Evolutionary conservation across 2,888 invertebrate species (phyloP), one percentile per base, ranked within the genome.

Genomic region (Cremastobaeus sp.): DNA sequence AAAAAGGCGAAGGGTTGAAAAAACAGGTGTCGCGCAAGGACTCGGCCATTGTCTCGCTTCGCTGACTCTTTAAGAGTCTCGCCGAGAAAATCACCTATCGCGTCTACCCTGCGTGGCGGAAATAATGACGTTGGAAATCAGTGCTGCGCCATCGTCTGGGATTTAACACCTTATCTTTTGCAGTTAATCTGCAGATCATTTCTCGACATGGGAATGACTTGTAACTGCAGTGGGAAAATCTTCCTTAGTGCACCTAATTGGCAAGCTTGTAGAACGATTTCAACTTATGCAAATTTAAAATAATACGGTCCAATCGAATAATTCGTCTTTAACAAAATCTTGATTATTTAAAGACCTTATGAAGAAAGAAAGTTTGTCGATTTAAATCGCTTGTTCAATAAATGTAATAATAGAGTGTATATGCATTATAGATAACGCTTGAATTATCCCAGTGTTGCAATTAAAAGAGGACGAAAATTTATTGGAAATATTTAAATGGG

Each of bases 11-110:
- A 70, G 76, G 71, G 62, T 65, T 59, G 71, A 39, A 52, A 62
- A 68, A 82, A 81, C 84, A 85, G 83, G 85, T 84, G 85, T 82
- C 78, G 77, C 74, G 76, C 69, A 76, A 78, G 75, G 71, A 78
- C 70, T 76, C 70, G 69, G 54, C 57, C 68, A 74, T 79, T 74
- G 79, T 80, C 68, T 78, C 82, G 84, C 74, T 81, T 57, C 73
- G 84, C 71, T 81, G 81, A 73, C 59, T 81, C 75, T 76, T 74
- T 74, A 74, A 75, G 78, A 66, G 69, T 52, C 65, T 41, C 69
- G 39, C 28, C 57, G 54, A 64, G 71, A 73, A 64, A 68, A 65
- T 74, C 66, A 50, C 50, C 48, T 25, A 57, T 50, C 43, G 43
- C 54, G 43, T 59, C 37, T 48, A 47, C 52, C 28, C 17, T 30